Evolutionary conservation across 2,113 vertebrate genomes (phyloP), one percentile per base, ranked within the genome.

Genomic region (Colius striatus): DNA sequence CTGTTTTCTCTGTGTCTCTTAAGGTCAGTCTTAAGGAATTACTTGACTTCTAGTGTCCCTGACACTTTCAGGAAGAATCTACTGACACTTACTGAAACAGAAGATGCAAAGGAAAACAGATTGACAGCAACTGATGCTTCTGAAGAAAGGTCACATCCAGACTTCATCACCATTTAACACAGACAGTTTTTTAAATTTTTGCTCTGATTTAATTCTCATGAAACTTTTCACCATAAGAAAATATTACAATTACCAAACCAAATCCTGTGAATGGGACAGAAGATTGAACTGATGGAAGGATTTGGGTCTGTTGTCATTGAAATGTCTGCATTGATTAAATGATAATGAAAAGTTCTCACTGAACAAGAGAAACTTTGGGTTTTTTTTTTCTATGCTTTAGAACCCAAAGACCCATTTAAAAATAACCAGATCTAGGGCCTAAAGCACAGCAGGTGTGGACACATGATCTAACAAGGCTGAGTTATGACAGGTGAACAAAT

Each of bases 1-100:
- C 74, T 76, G 14, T 57, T 92, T 91, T 88, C 47, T 57, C 55
- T 80, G 25, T 63, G 23, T 83, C 87, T 78, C 87, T 71, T 71
- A 60, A 74, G 68, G 92, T 63, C 11, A 86, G 13, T 48, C 78
- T 66, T 84, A 88, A 90, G 54, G 68, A 95, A 87, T 85, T 76
- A 57, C 22, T 80, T 92, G 79, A 90, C 88, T 76, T 87, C 10
- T 73, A 29, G 51, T 45, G 23, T 84, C 29, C 43, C 57, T 60
- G 65, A 84, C 61, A 67, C 67, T 86, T 95, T 63, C 63, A 90
- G 68, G 74, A 90, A 45, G 67, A 93, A 86, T 67, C 57, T 89
- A 29, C n/a, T 78, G 68, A 57, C 62, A n/a, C 9, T 76, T 21
- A 66, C 16, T 65, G 75, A 84, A 84, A 92, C 18, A 75, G 68